Conservation (phyloP, 2,888 invertebrate species). For the Crematogaster levior region DNA sequence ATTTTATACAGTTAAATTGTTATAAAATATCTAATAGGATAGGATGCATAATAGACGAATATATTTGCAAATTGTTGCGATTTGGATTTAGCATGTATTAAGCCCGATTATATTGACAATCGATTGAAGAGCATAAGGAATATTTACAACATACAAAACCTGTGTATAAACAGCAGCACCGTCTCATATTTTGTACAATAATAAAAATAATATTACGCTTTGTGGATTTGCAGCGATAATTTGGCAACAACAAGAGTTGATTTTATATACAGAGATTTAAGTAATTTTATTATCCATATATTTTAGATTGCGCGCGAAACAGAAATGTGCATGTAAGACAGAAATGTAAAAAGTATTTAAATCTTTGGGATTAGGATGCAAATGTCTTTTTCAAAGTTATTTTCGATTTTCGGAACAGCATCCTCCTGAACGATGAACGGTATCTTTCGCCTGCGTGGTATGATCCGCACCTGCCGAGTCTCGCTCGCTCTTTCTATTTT, state of each 20-base stretch:
- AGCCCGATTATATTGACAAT: background rate
- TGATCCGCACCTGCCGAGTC: background rate
- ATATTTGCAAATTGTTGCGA: background rate
- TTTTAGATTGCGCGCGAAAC: background rate
- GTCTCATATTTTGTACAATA: background rate
- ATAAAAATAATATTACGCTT: background rate
- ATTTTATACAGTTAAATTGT: background rate
- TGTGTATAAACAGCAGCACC: background rate
- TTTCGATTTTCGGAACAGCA: conserved; percentile 61
- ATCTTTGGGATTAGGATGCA: background rate
- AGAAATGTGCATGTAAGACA: background rate
- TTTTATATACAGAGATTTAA: background rate
- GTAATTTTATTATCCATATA: conserved; percentile 10
- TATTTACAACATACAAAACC: background rate
- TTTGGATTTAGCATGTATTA: background rate
- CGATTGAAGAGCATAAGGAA: conserved; percentile 7
- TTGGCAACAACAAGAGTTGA: background rate
- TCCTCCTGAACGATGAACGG: background rate
- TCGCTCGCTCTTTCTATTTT: conserved; percentile 48
- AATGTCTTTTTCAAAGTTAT: conserved; percentile 11
- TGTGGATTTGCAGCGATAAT: background rate
- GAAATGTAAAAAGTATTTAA: background rate
- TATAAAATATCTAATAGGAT: background rate
- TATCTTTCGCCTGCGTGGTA: conserved; percentile 29
- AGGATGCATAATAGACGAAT: background rate